Evolutionary conservation across 2,797 vertebrate genomes (phyloP).

Genomic region (Cossypha dichroa): DNA sequence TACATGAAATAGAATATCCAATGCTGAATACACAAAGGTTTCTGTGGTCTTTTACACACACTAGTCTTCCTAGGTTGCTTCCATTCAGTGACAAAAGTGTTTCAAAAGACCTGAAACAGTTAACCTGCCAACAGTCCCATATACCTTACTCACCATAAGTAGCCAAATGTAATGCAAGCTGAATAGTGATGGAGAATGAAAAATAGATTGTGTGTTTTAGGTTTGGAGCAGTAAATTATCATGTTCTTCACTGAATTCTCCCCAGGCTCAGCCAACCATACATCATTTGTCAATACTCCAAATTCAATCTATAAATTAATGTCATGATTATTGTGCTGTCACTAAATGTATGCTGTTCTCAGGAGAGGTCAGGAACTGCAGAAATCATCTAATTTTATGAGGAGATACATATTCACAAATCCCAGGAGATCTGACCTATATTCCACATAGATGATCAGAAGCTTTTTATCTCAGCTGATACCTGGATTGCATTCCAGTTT

Average conservation of each 20-base stretch:
- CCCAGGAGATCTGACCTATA: neutral
- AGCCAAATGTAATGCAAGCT: slow-evolving; percentile 6
- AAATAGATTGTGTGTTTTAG: slow-evolving; percentile 39
- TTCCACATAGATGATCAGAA: neutral
- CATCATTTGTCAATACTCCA: slow-evolving; percentile 34
- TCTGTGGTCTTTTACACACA: neutral
- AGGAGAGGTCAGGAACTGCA: neutral
- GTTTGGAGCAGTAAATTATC: slow-evolving; percentile 34
- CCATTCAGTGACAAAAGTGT: neutral
- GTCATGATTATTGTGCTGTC: slow-evolving; percentile 3
- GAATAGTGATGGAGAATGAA: slow-evolving; percentile 42
- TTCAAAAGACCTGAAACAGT: neutral
- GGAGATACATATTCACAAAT: slow-evolving; percentile 8
- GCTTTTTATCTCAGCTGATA: neutral
- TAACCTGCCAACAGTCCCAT: neutral
- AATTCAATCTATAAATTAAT: slow-evolving; percentile 58
- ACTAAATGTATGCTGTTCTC: slow-evolving; percentile 16
- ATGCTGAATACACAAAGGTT: neutral
- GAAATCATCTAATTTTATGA: neutral
- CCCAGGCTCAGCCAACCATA: slow-evolving; percentile 13
- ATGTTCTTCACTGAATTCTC: slow-evolving; percentile 6
- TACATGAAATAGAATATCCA: neutral
- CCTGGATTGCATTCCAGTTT: neutral
- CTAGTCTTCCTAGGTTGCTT: neutral
- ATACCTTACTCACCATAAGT: neutral